Conservation (phyloP, 2,113 vertebrate species). For the Plotosus lineatus region DNA sequence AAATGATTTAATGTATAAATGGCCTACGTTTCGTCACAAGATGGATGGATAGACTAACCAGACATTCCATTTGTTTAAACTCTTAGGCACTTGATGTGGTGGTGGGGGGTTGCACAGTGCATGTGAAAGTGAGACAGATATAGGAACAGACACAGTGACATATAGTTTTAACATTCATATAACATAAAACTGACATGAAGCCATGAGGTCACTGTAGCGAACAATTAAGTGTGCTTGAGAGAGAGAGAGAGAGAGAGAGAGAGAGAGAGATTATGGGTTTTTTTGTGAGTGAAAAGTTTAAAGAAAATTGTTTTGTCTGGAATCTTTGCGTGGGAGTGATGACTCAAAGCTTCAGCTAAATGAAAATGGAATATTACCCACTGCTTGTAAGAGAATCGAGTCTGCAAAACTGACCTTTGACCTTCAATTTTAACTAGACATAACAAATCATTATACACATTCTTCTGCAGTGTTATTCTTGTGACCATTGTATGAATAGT, state of each 20-base stretch:
- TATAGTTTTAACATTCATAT: no score
- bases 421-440: neutral
- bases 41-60: neutral
- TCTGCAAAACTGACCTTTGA: neutral
- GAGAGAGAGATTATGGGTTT: conserved; percentile 4
- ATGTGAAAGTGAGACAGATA: neutral
- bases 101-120: neutral
- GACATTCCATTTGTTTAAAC: neutral
- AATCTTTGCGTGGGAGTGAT: conserved; percentile 35
- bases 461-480: neutral
- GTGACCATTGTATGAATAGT: neutral
- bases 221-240: no score
- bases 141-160: neutral
- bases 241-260: neutral
- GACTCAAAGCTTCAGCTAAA: conserved; percentile 33
- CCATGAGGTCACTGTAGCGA: no score
- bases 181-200: no score
- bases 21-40: neutral
- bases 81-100: neutral
- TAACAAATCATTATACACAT: conserved; percentile 2
- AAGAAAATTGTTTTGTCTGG: conserved; percentile 41
- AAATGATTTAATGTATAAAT: neutral
- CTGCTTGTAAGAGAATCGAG: neutral
- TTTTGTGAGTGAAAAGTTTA: conserved; percentile 24
- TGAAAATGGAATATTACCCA: conserved; percentile 3